These are phyloP conservation scores for Sus cebifrons DNA, from an alignment of 2,797 vertebrate species.

Conservation along the genomic window DNA sequence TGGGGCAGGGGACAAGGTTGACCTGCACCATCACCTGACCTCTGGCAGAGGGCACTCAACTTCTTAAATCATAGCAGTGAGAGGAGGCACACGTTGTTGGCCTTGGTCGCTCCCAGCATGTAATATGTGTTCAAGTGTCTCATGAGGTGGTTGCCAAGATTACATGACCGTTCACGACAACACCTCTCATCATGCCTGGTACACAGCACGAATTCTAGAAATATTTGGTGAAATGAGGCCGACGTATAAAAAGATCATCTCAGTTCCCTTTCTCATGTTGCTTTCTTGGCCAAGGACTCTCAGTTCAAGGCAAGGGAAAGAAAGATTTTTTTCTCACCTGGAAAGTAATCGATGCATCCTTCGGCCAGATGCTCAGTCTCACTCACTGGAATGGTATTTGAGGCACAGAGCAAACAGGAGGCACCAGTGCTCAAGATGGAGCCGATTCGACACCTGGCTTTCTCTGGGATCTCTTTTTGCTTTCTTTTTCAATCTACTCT, in stretches of 20 bases:
- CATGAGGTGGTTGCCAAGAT: not conserved
- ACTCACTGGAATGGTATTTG: fast-evolving
- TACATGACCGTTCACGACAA: not conserved
- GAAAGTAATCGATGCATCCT: not conserved
- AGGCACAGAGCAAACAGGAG: not conserved
- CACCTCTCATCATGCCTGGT: not conserved
- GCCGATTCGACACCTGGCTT: not conserved
- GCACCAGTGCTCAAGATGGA: not conserved
- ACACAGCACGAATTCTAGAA: not conserved
- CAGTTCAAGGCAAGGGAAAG: not conserved
- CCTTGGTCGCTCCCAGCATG: not conserved
- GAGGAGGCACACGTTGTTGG: not conserved
- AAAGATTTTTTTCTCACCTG: not conserved
- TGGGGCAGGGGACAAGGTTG: not conserved
- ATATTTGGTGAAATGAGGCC: slow-evolving; percentile 11
- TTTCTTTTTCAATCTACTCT: slow-evolving; percentile 2
- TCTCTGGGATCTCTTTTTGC: not conserved
- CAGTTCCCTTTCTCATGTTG: not conserved
- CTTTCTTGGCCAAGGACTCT: not conserved
- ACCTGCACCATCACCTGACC: not conserved
- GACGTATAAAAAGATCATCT: not conserved
- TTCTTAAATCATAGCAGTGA: not conserved
- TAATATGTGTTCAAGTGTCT: not conserved
- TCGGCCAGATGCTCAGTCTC: not conserved
- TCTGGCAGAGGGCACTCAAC: not conserved